Evolutionary conservation across 53 echinoderm and acorn worm genomes (phyloP).

Genomic region (Patiria pectinifera): DNA sequence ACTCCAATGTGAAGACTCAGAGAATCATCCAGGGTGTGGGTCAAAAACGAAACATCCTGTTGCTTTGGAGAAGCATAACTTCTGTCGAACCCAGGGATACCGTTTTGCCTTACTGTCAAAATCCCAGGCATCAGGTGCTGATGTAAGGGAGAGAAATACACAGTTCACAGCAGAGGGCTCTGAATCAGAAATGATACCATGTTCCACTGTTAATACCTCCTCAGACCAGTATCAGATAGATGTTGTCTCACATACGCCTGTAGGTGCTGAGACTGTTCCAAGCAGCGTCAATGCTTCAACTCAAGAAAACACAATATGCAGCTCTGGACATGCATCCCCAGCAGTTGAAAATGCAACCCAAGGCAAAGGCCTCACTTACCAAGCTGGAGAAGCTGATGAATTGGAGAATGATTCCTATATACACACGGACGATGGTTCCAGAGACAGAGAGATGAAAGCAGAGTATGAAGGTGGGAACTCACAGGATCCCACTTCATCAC

Average conservation of each 20-base stretch:
- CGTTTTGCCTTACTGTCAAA: conserved; percentile 31
- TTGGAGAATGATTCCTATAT: not conserved
- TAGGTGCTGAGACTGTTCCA: conserved; percentile 13
- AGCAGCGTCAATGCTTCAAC: conserved; percentile 25
- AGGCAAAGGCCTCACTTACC: conserved; percentile 2
- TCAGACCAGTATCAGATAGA: conserved; percentile 24
- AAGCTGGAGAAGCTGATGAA: not conserved
- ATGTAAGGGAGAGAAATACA: not conserved
- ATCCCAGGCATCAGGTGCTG: conserved; percentile 22
- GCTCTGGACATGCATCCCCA: conserved; percentile 41
- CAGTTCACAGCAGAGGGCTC: not conserved
- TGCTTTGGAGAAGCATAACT: conserved; percentile 1
- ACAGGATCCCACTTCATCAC: conserved; percentile 46
- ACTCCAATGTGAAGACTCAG: not conserved
- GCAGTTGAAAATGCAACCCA: conserved; percentile 37
- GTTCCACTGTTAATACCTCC: conserved; percentile 11
- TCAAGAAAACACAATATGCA: conserved; percentile 60
- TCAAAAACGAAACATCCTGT: not conserved
- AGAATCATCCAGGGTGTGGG: not conserved
- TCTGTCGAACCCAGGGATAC: conserved; percentile 13
- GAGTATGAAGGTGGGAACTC: conserved; percentile 31
- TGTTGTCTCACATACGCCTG: not conserved
- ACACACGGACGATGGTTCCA: conserved; percentile 5
- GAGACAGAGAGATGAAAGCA: not conserved
- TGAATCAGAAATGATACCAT: not conserved